Base-by-base conservation (phyloP, 2,797 vertebrate species). In the Spinus pinus region DNA sequence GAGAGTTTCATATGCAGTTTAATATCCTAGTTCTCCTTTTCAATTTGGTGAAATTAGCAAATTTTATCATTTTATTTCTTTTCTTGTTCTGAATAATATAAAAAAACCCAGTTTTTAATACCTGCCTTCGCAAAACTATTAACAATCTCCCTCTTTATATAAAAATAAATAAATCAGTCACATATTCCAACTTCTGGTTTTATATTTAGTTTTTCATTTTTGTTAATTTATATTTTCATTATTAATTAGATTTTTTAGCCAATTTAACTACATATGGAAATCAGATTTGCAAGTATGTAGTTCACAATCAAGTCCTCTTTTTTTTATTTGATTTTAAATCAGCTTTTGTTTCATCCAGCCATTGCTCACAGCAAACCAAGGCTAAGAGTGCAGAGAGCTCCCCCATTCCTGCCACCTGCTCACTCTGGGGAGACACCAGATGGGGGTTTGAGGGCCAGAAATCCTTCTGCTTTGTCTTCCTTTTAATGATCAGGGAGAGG, bases 161-260 rank as follows among this genome's bases (percentile, higher is more conserved):
- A 37, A 44, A 75, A 81, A 67, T 5, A 9, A 30, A 30, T 33
- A 0, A 74, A 31, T 33, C 10, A 16, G 35, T 25, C 9, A 21
- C 6, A n/a, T 49, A 53, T 46, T 39, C 11, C 54, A n/a, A 21
- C 2, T 47, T 62, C 19, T 41, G 5, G 2, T 25, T 81, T 91
- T 35, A 6, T 28, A 4, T 78, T 49, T 49, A 22, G 21, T 67
- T 67, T 61, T 18, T 74, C 5, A 1, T 0, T 12, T 5, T 6
- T 37, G 7, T 15, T 17, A 4, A 28, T n/a, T 60, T 42, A 31
- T 31, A 19, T 79, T 64, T 73, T 58, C 1, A 1, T n/a, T 72
- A 31, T 75, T 86, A 25, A 11, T 64, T 57, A 42, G 6, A 37
- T 39, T 70, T 84, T 64, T 57, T 54, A 57, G 37, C 11, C 27